Evolutionary conservation across 2,888 invertebrate genomes (phyloP).

Genomic region (Erebia epiphron): DNA sequence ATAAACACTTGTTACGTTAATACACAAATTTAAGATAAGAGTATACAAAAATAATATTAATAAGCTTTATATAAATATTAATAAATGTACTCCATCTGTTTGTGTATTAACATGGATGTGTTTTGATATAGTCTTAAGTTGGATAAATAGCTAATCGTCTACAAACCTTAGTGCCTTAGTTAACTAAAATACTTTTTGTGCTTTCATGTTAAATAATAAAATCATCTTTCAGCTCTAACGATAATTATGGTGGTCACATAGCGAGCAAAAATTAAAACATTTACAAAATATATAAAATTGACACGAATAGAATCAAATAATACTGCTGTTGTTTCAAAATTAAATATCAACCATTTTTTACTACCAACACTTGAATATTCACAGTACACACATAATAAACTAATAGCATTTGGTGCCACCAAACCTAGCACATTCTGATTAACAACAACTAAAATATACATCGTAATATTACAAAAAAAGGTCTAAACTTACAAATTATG

Average conservation of each 20-base stretch:
- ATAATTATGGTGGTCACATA: neutral
- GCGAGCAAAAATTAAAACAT: neutral
- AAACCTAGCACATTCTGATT: conserved; percentile 2
- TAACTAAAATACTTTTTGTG: neutral
- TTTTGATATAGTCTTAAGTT: too few species aligned
- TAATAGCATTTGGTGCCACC: conserved; percentile 22
- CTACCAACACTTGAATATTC: conserved; percentile 2
- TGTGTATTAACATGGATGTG: too few species aligned
- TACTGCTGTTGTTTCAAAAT: conserved; percentile 11
- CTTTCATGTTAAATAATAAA: neutral
- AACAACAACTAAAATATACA: neutral
- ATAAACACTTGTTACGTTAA: too few species aligned
- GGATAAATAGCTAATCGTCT: too few species aligned
- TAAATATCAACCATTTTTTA: conserved; percentile 2
- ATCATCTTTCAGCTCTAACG: neutral
- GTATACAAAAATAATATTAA: too few species aligned
- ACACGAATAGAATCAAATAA: conserved; percentile 9
- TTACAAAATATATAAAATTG: neutral
- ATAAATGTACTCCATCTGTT: too few species aligned
- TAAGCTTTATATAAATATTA: too few species aligned
- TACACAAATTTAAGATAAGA: too few species aligned
- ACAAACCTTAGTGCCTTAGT: too few species aligned
- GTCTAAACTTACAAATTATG: neutral
- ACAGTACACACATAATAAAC: neutral
- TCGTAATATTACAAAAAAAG: neutral